Conservation (phyloP, 2,888 invertebrate species). For the Balanococcus diminutus region DNA sequence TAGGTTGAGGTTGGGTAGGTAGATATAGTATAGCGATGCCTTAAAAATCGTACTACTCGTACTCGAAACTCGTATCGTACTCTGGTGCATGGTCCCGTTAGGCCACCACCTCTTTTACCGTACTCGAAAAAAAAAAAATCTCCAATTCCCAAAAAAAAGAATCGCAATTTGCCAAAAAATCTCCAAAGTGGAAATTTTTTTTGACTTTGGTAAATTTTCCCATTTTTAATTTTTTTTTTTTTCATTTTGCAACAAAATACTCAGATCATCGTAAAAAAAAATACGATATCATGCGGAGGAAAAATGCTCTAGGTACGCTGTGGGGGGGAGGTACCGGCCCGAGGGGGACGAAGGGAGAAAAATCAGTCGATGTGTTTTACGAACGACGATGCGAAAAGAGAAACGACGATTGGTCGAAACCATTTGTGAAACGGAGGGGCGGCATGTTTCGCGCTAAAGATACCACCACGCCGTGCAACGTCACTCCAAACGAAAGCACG, state of each 20-base stretch:
- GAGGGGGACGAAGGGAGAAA: not conserved
- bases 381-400: constrained; percentile 19
- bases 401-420: constrained; percentile 38
- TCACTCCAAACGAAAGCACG: not conserved
- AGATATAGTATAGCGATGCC: not conserved
- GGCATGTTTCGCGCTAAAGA: constrained; percentile 7
- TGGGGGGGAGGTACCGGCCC: too few species aligned
- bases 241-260: not conserved
- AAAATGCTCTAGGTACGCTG: not conserved
- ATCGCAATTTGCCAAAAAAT: too few species aligned
- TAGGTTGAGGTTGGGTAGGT: not conserved
- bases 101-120: not conserved
- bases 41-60: not conserved
- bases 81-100: not conserved
- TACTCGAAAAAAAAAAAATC: too few species aligned
- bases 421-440: constrained; percentile 38
- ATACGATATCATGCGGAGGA: not conserved
- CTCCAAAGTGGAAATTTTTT: too few species aligned
- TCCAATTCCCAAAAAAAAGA: too few species aligned
- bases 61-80: too few species aligned
- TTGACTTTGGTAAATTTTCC: too few species aligned
- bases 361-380: constrained; percentile 4
- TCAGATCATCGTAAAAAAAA: constrained; percentile 9
- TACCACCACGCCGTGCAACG: not conserved
- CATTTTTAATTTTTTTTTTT: not conserved